Percentiles rank a stretch among this genome's conserved stretches.
Conservation (phyloP, 2,797 vertebrate species). For the Acropternis orthonyx region DNA sequence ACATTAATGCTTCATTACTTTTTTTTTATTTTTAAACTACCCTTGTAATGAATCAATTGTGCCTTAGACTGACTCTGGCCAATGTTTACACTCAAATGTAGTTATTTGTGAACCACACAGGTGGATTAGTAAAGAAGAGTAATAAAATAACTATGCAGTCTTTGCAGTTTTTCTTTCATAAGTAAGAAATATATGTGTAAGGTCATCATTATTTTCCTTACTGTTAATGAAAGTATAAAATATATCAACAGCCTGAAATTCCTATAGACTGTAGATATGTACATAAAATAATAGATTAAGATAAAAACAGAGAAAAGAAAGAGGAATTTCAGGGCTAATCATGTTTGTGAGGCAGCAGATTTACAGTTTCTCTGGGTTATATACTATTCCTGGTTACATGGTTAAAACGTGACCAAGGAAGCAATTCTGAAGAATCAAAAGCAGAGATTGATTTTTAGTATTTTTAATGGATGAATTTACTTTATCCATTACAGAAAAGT, state of each 20-base stretch:
- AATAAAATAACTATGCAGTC: accelerated
- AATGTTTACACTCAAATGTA: background rate
- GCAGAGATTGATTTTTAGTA: background rate
- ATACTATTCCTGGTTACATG: background rate
- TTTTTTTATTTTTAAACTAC: background rate
- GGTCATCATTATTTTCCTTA: background rate
- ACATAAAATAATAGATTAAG: background rate
- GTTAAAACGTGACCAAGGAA: background rate
- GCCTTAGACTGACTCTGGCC: background rate
- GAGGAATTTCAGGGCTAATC: background rate
- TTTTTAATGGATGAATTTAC: background rate
- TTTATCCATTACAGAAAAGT: background rate
- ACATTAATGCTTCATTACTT: background rate
- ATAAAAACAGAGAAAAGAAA: background rate
- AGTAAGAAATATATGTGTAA: background rate
- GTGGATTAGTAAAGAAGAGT: background rate
- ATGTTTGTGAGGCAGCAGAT: background rate
- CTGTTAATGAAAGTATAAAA: background rate
- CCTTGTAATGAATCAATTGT: background rate
- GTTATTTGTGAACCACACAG: background rate
- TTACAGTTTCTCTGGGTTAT: background rate
- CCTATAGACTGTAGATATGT: background rate
- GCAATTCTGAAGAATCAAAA: background rate
- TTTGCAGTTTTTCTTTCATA: background rate
- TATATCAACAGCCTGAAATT: background rate